Percentiles rank a stretch among this genome's conserved stretches.
Conservation (phyloP, 1,140 invertebrate species). For the Leptestheria dahalacensis region DNA sequence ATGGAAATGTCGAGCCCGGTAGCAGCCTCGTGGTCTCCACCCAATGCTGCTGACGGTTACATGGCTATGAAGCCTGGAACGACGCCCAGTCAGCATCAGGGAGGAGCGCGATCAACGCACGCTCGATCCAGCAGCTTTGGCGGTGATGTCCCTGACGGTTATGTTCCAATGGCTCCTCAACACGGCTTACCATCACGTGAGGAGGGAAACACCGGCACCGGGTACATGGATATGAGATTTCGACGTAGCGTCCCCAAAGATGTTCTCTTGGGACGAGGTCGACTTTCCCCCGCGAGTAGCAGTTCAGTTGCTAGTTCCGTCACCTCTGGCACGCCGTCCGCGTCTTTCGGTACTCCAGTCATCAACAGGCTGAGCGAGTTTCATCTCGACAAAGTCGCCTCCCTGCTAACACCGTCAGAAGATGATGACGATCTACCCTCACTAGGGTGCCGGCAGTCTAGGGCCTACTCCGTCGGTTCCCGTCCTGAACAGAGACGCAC, state of each 20-base stretch:
- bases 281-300: conserved; percentile 39
- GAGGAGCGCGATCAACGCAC: conserved; percentile 22
- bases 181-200: not conserved
- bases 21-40: conserved; percentile 7
- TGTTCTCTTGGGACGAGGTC: not conserved
- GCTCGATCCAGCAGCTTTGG: conserved; percentile 30
- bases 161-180: conserved; percentile 41
- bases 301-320: conserved; percentile 41
- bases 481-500: conserved; percentile 35
- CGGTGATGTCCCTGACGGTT: conserved; percentile 35
- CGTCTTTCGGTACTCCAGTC: conserved; percentile 17
- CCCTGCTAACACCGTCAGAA: conserved; percentile 42
- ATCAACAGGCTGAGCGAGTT: conserved; percentile 42
- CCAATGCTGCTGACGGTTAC: conserved; percentile 27
- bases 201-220: conserved; percentile 30
- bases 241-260: conserved; percentile 12
- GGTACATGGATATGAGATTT: conserved; percentile 49
- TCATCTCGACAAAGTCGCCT: conserved; percentile 46
- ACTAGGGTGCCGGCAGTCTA: conserved; percentile 39
- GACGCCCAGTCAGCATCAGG: conserved; percentile 6
- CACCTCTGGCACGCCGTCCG: conserved; percentile 52
- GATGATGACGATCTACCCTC: conserved; percentile 33
- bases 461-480: conserved; percentile 77
- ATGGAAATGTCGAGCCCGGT: conserved; percentile 15
- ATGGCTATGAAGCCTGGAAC: conserved; percentile 39